Conservation (phyloP, 2,888 invertebrate genomes). For the Troilus luridus region DNA sequence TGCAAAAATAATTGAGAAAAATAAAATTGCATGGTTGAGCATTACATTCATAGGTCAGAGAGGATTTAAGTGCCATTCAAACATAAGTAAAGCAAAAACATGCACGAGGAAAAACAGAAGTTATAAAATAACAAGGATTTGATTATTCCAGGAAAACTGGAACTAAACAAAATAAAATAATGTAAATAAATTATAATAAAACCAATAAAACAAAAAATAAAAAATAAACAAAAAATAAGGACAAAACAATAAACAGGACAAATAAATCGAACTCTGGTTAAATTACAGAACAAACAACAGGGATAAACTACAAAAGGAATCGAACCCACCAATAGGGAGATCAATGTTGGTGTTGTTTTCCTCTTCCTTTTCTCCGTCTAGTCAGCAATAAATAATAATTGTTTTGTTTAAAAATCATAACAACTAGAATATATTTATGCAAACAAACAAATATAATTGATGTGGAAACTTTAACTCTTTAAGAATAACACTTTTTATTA, state of each 20-base stretch:
- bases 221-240: background rate
- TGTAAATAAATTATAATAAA: background rate
- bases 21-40: background rate
- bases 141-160: background rate
- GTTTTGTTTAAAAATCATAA: background rate
- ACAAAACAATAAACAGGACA: conserved; percentile 29
- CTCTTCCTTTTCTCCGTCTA: conserved; percentile 68
- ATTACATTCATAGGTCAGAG: background rate
- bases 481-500: background rate
- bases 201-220: background rate
- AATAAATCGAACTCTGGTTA: background rate
- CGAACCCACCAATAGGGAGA: conserved; percentile 67
- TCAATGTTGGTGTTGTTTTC: conserved; percentile 66
- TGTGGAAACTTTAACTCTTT: background rate
- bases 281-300: conserved; percentile 1
- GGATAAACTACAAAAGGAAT: background rate
- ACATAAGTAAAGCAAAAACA: background rate
- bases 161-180: background rate
- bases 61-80: background rate
- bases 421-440: background rate
- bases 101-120: background rate
- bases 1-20: background rate
- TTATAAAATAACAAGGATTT: conserved; percentile 33
- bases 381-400: conserved; percentile 56
- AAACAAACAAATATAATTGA: background rate